Conservation (phyloP, 2,113 vertebrate genomes). For the Eulemur macaco region DNA sequence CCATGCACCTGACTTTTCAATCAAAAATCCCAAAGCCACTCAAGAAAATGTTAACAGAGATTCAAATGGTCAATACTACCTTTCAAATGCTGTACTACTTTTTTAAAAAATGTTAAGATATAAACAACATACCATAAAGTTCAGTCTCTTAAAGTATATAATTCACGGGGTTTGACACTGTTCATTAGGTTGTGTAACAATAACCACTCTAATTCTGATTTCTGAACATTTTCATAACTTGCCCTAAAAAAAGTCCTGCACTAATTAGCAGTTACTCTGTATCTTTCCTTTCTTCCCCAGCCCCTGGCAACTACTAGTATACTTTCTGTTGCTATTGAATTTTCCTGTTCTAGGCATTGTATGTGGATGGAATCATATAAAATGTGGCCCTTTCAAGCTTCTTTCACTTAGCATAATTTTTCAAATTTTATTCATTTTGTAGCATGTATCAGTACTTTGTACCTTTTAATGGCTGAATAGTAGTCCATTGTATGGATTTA, state of each 20-base stretch:
- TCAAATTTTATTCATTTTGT: background rate
- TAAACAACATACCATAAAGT: background rate
- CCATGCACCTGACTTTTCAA: background rate
- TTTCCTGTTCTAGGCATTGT: background rate
- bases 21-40: background rate
- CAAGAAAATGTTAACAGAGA: background rate
- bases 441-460: background rate
- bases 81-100: background rate
- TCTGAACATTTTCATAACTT: background rate
- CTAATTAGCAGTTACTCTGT: background rate
- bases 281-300: fast-evolving
- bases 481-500: background rate
- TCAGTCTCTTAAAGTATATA: background rate
- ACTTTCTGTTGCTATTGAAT: background rate
- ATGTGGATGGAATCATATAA: background rate
- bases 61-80: background rate
- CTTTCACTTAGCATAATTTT: background rate
- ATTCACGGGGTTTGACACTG: background rate
- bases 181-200: background rate
- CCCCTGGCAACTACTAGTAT: background rate
- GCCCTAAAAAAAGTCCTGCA: background rate
- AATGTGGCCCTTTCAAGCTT: background rate
- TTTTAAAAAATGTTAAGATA: background rate
- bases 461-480: background rate
- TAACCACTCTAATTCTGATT: background rate